Evolutionary conservation across 2,888 invertebrate genomes (phyloP), one percentile per base, ranked within the genome.

Genomic region (Fabriciana adippe): DNA sequence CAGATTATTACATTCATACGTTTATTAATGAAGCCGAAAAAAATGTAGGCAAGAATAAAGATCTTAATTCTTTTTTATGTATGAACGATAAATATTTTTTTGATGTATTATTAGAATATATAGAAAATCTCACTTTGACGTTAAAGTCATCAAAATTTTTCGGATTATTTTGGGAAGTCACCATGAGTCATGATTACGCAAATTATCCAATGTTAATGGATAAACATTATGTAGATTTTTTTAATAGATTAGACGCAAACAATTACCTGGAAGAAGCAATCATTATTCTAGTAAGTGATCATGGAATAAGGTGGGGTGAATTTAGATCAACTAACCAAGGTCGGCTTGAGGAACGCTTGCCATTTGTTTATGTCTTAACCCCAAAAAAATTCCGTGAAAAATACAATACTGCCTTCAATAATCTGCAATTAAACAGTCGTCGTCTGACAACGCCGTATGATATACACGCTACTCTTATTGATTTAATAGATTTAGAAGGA

Each of bases 221-320:
- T 79, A 84, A 90, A 0, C 85, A 93, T 47, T 95, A 96, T 77
- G 77, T 87, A 62, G 76, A 90, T 1, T 91, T 96, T 74, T 83
- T 97, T 50, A 80, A 83, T 55, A 79, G 89, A 61, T 76, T 95
- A 71, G 80, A 93, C 50, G 70, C 80, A 0, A 79, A 86, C 0
- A 90, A 92, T 0, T 84, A 93, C 55, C 84, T 96, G 31, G 93
- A 95, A 62, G 90, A 94, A 26, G 96, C 96, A 0, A 93, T 94
- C n/a, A 69, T 96, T 21, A 85, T 97, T 50, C 83, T 97, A 13
- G 93, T 97, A 90, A 97, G 97, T 81, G 98, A 98, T 81, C 98
- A 98, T 79, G 98, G 98, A 0, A 94, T 97, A 72, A 92, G 98
- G 69, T 97, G 96, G 94, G 98, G 97, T 0, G 90, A 91, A 2